Base-by-base conservation (phyloP, 2,113 vertebrate genomes). In the Sebastes schlegelii region DNA sequence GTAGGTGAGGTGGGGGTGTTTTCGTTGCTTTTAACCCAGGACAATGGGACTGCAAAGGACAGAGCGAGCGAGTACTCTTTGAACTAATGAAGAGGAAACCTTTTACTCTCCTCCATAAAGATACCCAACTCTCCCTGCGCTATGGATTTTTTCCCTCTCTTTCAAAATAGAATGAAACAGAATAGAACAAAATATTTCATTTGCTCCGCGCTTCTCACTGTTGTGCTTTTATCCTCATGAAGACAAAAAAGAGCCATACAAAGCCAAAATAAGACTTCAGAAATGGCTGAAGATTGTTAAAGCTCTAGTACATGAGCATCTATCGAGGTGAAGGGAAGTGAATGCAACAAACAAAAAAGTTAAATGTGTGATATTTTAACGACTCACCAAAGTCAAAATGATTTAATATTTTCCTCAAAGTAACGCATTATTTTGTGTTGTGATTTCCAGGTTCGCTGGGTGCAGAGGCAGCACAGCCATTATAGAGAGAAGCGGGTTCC, bases 61-160 rank as follows among this genome's bases (percentile, higher is more conserved):
- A 88, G 89, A 86, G 83, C 51, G 54, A 91, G 78, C 51, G 74
- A 91, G 86, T 34, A 58, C 82, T 77, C 92, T 96, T 96, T 96
- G 90, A 97, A 95, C 85, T 92, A 90, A 90, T 91, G 83, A 91
- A 92, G 90, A 87, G 91, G 88, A 84, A 89, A 88, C 87, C 87
- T 88, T 90, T 89, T 79, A 85, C 87, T 84, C 71, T 88, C 65
- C 83, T 82, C 77, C 61, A 83, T 66, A 79, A 83, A 89, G 83
- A 86, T 88, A 62, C 26, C 64, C 78, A 84, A 43, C 78, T 87
- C 74, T 79, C 21, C 19, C 65, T 14, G 9, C 66, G 69, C 55
- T 68, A 5, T 81, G 85, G 81, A 78, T 60, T 83, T 60, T 83
- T 26, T 23, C 58, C 51, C 63, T 73, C 43, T 42, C 34, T 67